Percentiles rank a stretch among this genome's conserved stretches.
phyloP scores from a whole-genome alignment of 2,797 vertebrate species.

The Propithecus perrieri region DNA sequence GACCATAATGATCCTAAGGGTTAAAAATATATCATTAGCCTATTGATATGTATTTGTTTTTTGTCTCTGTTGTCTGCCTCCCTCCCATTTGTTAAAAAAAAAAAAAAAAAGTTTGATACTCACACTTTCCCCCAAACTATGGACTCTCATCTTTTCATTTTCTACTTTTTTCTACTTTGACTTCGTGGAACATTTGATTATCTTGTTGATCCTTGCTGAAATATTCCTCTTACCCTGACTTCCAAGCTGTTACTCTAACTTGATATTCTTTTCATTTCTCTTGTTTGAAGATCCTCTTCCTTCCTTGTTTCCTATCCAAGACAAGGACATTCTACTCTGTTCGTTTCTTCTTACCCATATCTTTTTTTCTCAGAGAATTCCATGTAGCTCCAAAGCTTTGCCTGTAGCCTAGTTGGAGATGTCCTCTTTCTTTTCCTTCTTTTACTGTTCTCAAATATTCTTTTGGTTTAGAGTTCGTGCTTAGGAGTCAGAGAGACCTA shows the following conservation, averaged over 20 bases:
- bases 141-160: neutral
- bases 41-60: neutral
- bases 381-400: neutral
- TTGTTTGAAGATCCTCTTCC: neutral
- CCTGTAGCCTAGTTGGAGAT: neutral
- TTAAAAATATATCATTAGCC: neutral
- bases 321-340: neutral
- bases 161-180: constrained; percentile 19
- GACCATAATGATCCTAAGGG: neutral
- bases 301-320: neutral
- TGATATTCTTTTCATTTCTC: neutral
- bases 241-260: neutral
- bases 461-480: neutral
- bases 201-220: neutral
- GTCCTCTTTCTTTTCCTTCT: neutral
- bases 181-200: neutral
- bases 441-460: neutral
- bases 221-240: neutral
- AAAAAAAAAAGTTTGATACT: neutral
- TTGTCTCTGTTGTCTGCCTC: neutral
- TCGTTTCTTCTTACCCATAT: neutral
- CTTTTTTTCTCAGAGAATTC: neutral
- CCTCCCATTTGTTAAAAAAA: neutral
- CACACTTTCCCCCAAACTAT: neutral
- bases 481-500: neutral